Evolutionary conservation across 2,888 invertebrate genomes (phyloP).

Genomic region (Caenorhabditis virilis): DNA sequence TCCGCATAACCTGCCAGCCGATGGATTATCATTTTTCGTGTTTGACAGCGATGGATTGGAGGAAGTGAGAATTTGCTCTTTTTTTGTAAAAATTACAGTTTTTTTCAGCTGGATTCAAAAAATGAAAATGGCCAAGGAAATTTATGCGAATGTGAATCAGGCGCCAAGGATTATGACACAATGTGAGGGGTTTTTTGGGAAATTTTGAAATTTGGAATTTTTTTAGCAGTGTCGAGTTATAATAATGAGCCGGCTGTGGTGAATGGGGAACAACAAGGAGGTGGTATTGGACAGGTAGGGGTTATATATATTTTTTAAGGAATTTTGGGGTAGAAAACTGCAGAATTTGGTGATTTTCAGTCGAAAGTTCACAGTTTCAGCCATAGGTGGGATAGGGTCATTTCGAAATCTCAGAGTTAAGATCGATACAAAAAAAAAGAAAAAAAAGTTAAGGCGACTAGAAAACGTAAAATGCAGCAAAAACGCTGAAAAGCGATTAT

Average conservation of each 20-base stretch:
- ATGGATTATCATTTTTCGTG: constrained; percentile 54
- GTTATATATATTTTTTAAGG: too few species aligned
- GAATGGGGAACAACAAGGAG: not conserved
- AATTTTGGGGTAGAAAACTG: too few species aligned
- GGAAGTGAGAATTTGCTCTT: constrained; percentile 26
- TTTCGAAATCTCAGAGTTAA: too few species aligned
- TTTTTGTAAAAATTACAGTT: not conserved
- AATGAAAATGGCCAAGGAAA: constrained; percentile 38
- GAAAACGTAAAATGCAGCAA: too few species aligned
- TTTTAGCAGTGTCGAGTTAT: constrained; percentile 46
- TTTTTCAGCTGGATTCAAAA: constrained; percentile 47
- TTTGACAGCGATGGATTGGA: constrained; percentile 47
- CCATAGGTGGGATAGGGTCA: too few species aligned
- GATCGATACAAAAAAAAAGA: too few species aligned
- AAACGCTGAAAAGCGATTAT: too few species aligned
- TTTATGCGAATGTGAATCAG: constrained; percentile 18
- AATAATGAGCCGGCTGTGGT: not conserved
- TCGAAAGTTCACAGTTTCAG: too few species aligned
- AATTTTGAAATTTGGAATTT: not conserved
- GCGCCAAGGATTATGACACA: constrained; percentile 35
- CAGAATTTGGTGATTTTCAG: too few species aligned
- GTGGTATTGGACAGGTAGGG: too few species aligned
- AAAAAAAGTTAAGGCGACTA: too few species aligned
- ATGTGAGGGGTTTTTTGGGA: constrained; percentile 20
- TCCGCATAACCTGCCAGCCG: constrained; percentile 45